phyloP scores from a whole-genome alignment of 2,797 vertebrate species.

The Adrianichthys oophorus region DNA sequence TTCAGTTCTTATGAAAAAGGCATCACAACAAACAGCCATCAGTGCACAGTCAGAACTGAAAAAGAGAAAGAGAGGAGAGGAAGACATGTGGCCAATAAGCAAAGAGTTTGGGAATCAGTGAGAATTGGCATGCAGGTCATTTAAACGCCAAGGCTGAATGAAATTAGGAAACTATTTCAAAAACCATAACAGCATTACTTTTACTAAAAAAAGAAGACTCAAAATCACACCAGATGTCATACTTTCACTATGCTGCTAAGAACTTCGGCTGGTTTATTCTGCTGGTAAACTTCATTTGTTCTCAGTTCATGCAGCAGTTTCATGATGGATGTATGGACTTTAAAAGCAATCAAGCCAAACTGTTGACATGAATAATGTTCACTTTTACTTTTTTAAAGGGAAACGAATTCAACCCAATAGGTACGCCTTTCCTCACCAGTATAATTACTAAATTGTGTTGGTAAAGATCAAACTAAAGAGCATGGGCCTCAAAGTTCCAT shows the following conservation, averaged over 20 bases:
- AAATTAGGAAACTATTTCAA: conserved; percentile 69
- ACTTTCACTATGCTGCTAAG: conserved; percentile 18
- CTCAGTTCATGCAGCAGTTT: background rate
- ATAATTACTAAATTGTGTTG: too few species aligned
- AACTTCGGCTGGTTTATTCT: conserved; percentile 26
- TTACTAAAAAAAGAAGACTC: conserved; percentile 45
- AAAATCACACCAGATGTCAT: conserved; percentile 36
- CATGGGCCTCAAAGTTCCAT: too few species aligned
- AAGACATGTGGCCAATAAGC: conserved; percentile 25
- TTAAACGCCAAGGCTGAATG: conserved; percentile 88
- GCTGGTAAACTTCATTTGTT: conserved; percentile 18
- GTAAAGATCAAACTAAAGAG: too few species aligned
- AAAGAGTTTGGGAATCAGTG: conserved; percentile 47
- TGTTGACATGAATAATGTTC: too few species aligned
- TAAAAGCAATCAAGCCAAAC: too few species aligned
- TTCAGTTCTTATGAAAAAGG: conserved; percentile 43
- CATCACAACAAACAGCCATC: conserved; percentile 55
- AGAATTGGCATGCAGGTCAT: conserved; percentile 82
- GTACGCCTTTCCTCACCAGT: too few species aligned
- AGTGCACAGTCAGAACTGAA: conserved; percentile 44
- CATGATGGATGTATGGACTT: too few species aligned
- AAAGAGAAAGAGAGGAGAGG: conserved; percentile 54
- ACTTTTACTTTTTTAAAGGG: too few species aligned
- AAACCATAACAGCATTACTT: conserved; percentile 54
- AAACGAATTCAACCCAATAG: too few species aligned